Evolutionary conservation across 2,113 vertebrate species (phyloP), one percentile per base, ranked within the genome.

Genomic region (Choloepus hoffmanni): DNA sequence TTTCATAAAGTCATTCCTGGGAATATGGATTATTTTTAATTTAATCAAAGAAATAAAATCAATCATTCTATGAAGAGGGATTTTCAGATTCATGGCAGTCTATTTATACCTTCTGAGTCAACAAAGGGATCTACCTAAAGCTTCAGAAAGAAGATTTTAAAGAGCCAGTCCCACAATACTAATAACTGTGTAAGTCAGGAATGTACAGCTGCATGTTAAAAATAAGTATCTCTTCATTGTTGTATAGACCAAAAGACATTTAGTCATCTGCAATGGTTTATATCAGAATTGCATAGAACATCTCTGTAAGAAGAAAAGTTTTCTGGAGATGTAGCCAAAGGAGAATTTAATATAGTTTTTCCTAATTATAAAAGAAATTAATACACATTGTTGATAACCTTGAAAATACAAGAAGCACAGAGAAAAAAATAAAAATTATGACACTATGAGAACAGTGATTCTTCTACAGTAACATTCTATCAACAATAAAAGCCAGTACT

Each of bases 21-120:
- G 36, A 92, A 86, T 96, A 24, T 19, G 36, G 68, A 36, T 82
- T 85, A 74, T 88, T 92, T 78, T 72, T 85, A 23, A 96, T 97
- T 89, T 92, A 74, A 96, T 97, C 74, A 88, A 96, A 95, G 50
- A 45, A n/a, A 92, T 77, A 79, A 48, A 93, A 95, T 97, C 85
- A 92, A 58, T 89, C 62, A 72, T 58, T 19, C 62, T 93, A 83
- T 85, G 58, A 93, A 97, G 97, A 92, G 36, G 73, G 33, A 90
- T 81, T 97, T 97, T 85, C 43, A 89, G 72, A 93, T 97, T 88
- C 95, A 95, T 91, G 78, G 93, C 48, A 89, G 70, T 73, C 84
- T 95, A 95, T 90, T 97, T 82, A 95, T 97, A 92, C 43, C 15
- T 95, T 81, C 86, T 94, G 85, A 97, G 86, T 82, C 96, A 98